A percentile compares a stretch with the other conserved stretches of the same genome.
Conservation (phyloP, 2,113 vertebrate genomes). For the Grus americana region DNA sequence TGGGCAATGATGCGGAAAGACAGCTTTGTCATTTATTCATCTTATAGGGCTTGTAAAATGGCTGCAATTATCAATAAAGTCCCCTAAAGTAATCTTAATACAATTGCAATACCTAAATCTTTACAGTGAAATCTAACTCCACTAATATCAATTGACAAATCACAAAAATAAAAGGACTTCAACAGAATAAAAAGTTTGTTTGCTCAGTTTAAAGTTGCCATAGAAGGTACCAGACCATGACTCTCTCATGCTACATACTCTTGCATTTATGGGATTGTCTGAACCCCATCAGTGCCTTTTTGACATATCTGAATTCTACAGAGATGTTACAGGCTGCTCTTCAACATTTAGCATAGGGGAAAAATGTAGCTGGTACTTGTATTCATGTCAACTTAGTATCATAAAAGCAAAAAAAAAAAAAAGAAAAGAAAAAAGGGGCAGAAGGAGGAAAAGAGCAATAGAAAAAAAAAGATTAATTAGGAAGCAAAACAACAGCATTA, state of each 20-base stretch:
- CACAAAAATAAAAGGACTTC: neutral
- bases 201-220: neutral
- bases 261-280: neutral
- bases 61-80: neutral
- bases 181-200: neutral
- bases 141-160: neutral
- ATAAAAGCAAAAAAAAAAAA: neutral
- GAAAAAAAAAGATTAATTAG: neutral
- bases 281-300: neutral
- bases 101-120: neutral
- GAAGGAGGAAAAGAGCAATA: neutral
- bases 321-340: neutral
- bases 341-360: neutral
- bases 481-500: neutral
- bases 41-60: neutral
- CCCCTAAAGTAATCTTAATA: neutral
- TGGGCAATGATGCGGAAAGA: neutral
- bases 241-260: accelerated
- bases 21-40: neutral
- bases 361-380: neutral
- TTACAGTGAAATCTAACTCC: neutral
- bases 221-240: neutral
- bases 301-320: neutral
- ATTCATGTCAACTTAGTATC: neutral
- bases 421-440: neutral